Base-by-base conservation (phyloP, 2,888 invertebrate species). In the Platerodrilus igneus region DNA sequence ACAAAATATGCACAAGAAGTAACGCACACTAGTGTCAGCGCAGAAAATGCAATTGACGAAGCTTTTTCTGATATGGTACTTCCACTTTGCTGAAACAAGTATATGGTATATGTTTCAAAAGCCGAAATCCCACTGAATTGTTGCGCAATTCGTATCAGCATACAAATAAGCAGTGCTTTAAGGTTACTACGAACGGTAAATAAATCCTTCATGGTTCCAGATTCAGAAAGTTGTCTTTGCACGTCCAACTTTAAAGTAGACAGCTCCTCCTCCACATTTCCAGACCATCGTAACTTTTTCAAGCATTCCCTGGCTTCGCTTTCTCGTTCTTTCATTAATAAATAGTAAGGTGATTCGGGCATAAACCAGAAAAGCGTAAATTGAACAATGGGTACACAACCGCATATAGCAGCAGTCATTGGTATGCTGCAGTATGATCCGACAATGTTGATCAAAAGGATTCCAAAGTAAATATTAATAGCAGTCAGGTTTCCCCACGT, bases 361-460 rank as follows among this genome's bases (percentile, higher is more conserved):
- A 82, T 68, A 57, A 75, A 76, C n/a, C 19, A 8, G 60, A 81
- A 76, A 13, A 72, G 64, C n/a, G 76, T 37, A 18, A 79, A 62
- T 55, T 78, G 76, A 19, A 75, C 51, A 18, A 78, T 63, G 6
- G 80, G 76, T 36, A 79, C 67, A 47, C 73, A 59, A 51, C 77
- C 66, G 57, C 77, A 78, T 58, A 77, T 71, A 37, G 67, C 67
- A 37, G 76, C 77, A 44, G 77, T 67, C 11, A 61, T 63, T 48
- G 59, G 57, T 63, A 78, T 73, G 43, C 69, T 63, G 16, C 74
- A 73, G 58, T 70, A 74, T 4, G 75, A 75, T n/a, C 78, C 78
- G 48, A 78, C 70, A 58, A 74, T 69, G 64, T 75, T 62, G 11
- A 58, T 53, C 4, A 52, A 11, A n/a, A 59, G 52, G 13, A 55